phyloP scores from a whole-genome alignment of 2,888 invertebrate species.

The Mesorhabditis sp. region DNA sequence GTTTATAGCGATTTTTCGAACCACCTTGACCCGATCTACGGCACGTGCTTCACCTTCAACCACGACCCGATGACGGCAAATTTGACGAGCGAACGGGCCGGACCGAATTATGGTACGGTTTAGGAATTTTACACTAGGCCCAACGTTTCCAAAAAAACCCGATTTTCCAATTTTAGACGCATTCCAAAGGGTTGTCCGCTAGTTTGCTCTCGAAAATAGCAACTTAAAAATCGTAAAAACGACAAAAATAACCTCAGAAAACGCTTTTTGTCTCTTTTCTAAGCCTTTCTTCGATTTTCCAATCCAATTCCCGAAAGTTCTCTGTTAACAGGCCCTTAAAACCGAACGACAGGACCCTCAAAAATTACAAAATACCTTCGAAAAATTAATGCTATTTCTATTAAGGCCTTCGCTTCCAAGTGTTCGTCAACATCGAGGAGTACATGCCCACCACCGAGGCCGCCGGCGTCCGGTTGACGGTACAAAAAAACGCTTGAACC shows the following conservation, averaged over 20 bases:
- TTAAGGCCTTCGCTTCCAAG: slow-evolving; percentile 51
- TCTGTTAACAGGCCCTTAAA: neutral
- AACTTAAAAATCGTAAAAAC: no score
- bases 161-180: no score
- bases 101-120: slow-evolving; percentile 49
- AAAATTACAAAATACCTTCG: neutral
- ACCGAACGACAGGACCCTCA: neutral
- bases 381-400: slow-evolving; percentile 2
- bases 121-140: no score
- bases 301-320: neutral
- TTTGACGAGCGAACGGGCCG: slow-evolving; percentile 50
- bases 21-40: slow-evolving; percentile 53
- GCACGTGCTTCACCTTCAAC: slow-evolving; percentile 58
- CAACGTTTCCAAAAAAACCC: no score
- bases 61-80: slow-evolving; percentile 33
- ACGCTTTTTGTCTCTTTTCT: no score
- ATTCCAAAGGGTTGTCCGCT: no score
- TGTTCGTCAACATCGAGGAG: slow-evolving; percentile 54
- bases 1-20: slow-evolving; percentile 43
- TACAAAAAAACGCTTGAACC: slow-evolving; percentile 15
- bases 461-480: slow-evolving; percentile 44
- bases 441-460: slow-evolving; percentile 56
- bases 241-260: no score
- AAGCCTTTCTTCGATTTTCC: neutral
- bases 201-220: no score